Base-by-base conservation (phyloP, 2,888 invertebrate species). In the Linnaemya vulpina region DNA sequence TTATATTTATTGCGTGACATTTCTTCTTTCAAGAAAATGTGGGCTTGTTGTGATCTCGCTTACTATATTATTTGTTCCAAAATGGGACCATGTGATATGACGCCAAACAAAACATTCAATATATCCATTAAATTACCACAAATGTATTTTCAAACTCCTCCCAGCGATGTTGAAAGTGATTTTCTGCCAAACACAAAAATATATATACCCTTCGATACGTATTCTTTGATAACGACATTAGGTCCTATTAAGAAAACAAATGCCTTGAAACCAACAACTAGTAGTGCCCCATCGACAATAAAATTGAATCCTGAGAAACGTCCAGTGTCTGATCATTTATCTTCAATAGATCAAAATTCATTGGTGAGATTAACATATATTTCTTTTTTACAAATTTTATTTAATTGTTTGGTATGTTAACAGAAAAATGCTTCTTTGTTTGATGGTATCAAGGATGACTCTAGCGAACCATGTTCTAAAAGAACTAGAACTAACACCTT, bases 11-110 rank as follows among this genome's bases (percentile, higher is more conserved):
- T 22, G 15, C 0, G 49, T 13, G 8, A 49, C 68, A 46, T 65
- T 25, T 71, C 13, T 49, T 51, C 3, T n/a, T 25, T 55, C 0
- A 2, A n/a, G 98, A 98, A 98, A 96, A 93, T 99, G 91, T 99
- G 98, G 96, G 97, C 98, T 38, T 95, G 98, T 74, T 98, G 98
- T 94, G 99, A 99, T 94, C 94, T 99, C 87, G 97, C 98, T 17
- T 95, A 98, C 94, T 96, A 97, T 67, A 94, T 99, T 89, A 95
- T 99, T 88, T 95, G 97, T 93, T 95, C 97, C 79, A 97, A 98
- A 91, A 96, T 97, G 67, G 94, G 95, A 74, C 96, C 95, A 90
- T 98, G 97, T 93, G 98, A 98, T 90, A 88, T 83, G 83, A 80
- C 86, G 75, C 78, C 84, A 75, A 94, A 97, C 93, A 97, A 97